phyloP scores from a whole-genome alignment of 2,113 vertebrate genomes.

The Strigops habroptila region DNA sequence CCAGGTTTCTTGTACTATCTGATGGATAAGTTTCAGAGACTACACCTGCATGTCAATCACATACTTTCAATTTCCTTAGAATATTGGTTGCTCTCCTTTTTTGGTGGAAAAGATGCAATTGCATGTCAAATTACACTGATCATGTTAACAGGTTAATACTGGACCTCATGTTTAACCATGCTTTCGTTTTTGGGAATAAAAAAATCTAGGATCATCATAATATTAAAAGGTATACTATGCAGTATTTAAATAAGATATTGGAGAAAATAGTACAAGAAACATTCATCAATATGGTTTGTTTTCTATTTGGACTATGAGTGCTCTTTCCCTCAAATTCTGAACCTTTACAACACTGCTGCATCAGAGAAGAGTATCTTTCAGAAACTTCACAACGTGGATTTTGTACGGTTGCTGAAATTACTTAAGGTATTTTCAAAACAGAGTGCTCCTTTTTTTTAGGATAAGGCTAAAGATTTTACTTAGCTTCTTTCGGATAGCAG shows the following conservation, averaged over 20 bases:
- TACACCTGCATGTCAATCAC: not conserved
- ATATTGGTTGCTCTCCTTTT: not conserved
- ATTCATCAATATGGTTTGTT: not conserved
- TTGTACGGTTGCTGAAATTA: not conserved
- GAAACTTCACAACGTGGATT: not conserved
- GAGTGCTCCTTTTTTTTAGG: not conserved
- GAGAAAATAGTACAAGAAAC: not conserved
- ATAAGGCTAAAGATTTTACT: not conserved
- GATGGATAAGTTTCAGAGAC: not conserved
- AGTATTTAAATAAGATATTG: not conserved
- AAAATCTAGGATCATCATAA: not conserved
- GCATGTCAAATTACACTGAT: not conserved
- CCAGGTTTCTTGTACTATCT: not conserved
- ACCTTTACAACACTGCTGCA: fast-evolving
- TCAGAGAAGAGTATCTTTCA: not conserved
- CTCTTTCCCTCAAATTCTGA: not conserved
- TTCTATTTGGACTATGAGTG: not conserved
- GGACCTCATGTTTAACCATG: not conserved
- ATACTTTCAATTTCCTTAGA: not conserved
- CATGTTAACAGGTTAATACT: not conserved
- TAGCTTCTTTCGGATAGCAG: not conserved
- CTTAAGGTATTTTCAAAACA: not conserved
- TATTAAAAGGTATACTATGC: not conserved
- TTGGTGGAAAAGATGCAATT: not conserved
- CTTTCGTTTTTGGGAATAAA: not conserved